Conservation (phyloP, 2,888 invertebrate genomes). For the Platycheirus rosarum region DNA sequence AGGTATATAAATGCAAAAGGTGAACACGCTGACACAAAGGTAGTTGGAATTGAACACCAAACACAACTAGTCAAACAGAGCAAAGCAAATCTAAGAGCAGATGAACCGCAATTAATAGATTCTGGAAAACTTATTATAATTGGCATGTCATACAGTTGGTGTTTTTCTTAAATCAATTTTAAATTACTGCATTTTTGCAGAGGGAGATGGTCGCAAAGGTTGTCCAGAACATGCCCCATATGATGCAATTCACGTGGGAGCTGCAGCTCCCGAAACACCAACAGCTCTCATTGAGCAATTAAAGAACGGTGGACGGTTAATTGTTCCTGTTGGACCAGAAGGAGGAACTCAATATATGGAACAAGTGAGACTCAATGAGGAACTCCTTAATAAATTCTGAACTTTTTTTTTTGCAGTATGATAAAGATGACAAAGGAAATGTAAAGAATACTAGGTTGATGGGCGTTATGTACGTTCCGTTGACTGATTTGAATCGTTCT, state of each 20-base stretch:
- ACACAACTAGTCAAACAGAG: conserved; percentile 90
- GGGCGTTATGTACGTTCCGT: conserved; percentile 98
- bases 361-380: conserved; percentile 83
- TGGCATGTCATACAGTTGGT: conserved; percentile 83
- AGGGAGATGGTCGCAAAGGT: conserved; percentile 95
- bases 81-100: conserved; percentile 88
- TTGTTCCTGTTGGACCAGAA: conserved; percentile 94
- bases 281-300: conserved; percentile 85
- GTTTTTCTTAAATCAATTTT: background rate
- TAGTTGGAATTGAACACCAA: conserved; percentile 96
- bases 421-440: conserved; percentile 92
- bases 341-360: conserved; percentile 93
- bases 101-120: conserved; percentile 87
- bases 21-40: conserved; percentile 83
- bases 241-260: conserved; percentile 97
- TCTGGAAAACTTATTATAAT: conserved; percentile 88
- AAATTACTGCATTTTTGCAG: conserved; percentile 80
- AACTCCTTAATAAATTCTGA: background rate
- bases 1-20: conserved; percentile 87
- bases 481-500: conserved; percentile 89
- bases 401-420: conserved; percentile 85
- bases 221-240: conserved; percentile 90
- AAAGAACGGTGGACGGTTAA: conserved; percentile 89
- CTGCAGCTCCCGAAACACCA: conserved; percentile 91
- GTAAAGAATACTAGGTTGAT: conserved; percentile 90